Percentiles rank a stretch among this genome's conserved stretches.
phyloP scores from a whole-genome alignment of 2,113 vertebrate species.

The Megalops atlanticus region DNA sequence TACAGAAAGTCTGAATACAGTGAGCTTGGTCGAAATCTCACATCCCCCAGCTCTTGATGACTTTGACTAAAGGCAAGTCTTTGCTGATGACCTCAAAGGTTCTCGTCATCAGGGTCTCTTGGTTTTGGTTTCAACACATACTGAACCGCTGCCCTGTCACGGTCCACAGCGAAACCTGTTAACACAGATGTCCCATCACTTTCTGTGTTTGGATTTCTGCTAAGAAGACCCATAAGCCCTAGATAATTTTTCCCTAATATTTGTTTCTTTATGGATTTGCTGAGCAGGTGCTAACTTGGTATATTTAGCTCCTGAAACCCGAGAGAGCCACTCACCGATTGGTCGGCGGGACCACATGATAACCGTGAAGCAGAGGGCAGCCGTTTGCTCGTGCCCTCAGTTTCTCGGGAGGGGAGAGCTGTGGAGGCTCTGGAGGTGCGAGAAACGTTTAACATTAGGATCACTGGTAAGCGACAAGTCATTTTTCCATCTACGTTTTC shows the following conservation, averaged over 20 bases:
- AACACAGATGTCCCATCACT: too few species aligned
- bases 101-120: not conserved
- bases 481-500: constrained; percentile 7
- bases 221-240: constrained; percentile 39
- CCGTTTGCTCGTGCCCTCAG: constrained; percentile 79
- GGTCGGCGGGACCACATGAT: constrained; percentile 79
- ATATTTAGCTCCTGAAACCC: constrained; percentile 97
- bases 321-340: constrained; percentile 79
- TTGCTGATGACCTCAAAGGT: not conserved
- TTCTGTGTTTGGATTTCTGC: not conserved
- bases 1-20: not conserved
- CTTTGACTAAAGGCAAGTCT: not conserved
- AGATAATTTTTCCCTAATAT: constrained; percentile 58
- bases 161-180: too few species aligned
- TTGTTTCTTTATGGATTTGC: constrained; percentile 74
- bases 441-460: constrained; percentile 78
- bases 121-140: not conserved
- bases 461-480: constrained; percentile 82
- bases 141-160: too few species aligned
- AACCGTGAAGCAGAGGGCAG: constrained; percentile 70
- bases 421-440: constrained; percentile 90
- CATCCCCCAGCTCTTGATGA: not conserved
- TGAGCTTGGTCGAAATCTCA: not conserved
- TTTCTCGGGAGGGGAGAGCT: constrained; percentile 94
- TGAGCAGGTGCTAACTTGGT: constrained; percentile 94